Base-by-base conservation (phyloP, 2,797 vertebrate species). In the Hybognathus amarus region DNA sequence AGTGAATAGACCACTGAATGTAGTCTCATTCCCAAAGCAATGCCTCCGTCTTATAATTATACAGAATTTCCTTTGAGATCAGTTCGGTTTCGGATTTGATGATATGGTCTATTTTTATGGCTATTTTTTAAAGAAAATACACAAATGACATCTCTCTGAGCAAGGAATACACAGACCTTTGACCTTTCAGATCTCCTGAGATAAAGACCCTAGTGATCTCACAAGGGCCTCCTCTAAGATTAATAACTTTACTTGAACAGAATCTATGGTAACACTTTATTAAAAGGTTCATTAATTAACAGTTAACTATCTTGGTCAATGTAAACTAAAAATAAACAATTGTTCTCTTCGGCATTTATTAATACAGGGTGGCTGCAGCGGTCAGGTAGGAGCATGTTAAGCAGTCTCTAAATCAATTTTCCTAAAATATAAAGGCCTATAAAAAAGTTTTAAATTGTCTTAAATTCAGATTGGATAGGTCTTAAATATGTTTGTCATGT, bases 41-140 rank as follows among this genome's bases (percentile, higher is more conserved):
- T 20, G 10, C 45, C 33, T 42, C 50, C 22, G 63, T 77, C 38
- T 77, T n/a, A n/a, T 17, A 67, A 76, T 18, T 75, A 50, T 8
- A 54, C 15, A 2, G 3, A 10, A 69, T 59, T 70, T 80, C 54
- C 50, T 80, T 80, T 59, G 66, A 59, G 24, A 82, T 67, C 33
- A 54, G 18, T 33, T 68, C 1, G 9, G 33, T 67, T 67, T 77
- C 63, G 59, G 50, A 77, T 56, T 76, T 30, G 11, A 76, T 68
- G 71, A 40, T 15, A 40, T 24, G 18, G 33, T 52, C 66, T 7
- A 27, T 63, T 36, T 74, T 52, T 66, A 9, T 45, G 59, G 24
- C 56, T 42, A 47, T 17, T 0, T 45, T 67, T 71, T 30, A 8
- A 63, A 15, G 59, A 12, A 22, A 6, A 33, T 5, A 30, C 8